Evolutionary conservation across 2,888 invertebrate species (phyloP).

Genomic region (Heliconius charithonia): DNA sequence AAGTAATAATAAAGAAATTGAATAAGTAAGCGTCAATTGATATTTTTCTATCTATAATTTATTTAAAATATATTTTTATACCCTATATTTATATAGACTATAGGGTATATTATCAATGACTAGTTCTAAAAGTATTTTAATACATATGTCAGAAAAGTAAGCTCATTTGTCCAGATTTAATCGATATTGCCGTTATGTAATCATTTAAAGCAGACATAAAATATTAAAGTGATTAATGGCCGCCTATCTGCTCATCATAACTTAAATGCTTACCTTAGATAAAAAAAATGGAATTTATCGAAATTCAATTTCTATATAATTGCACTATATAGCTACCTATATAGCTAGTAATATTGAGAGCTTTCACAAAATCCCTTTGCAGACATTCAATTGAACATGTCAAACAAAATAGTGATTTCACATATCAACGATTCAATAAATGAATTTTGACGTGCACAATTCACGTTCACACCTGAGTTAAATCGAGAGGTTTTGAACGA

Average conservation of each 20-base stretch:
- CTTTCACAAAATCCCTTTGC: slow-evolving; percentile 33
- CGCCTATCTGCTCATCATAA: background rate
- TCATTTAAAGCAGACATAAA: background rate
- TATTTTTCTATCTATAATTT: background rate
- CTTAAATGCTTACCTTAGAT: background rate
- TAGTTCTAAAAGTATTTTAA: background rate
- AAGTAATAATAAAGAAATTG: too few relatives aligned
- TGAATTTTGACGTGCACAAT: slow-evolving; percentile 70
- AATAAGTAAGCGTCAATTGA: too few relatives aligned
- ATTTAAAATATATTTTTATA: background rate
- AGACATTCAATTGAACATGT: slow-evolving; percentile 56
- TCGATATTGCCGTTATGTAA: background rate
- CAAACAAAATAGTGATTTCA: slow-evolving; percentile 72
- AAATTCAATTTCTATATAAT: background rate
- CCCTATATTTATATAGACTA: too few relatives aligned
- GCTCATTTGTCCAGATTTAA: background rate
- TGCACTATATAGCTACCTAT: background rate
- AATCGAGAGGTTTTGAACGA: slow-evolving; percentile 62
- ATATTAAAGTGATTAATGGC: background rate
- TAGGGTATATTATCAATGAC: background rate
- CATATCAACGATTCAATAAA: slow-evolving; percentile 69
- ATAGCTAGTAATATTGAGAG: slow-evolving; percentile 22
- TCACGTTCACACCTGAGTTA: slow-evolving; percentile 60
- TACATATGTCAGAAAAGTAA: background rate
- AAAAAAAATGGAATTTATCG: too few relatives aligned